Conservation (phyloP, 2,797 vertebrate species). For the Chaetodon trifasciatus region DNA sequence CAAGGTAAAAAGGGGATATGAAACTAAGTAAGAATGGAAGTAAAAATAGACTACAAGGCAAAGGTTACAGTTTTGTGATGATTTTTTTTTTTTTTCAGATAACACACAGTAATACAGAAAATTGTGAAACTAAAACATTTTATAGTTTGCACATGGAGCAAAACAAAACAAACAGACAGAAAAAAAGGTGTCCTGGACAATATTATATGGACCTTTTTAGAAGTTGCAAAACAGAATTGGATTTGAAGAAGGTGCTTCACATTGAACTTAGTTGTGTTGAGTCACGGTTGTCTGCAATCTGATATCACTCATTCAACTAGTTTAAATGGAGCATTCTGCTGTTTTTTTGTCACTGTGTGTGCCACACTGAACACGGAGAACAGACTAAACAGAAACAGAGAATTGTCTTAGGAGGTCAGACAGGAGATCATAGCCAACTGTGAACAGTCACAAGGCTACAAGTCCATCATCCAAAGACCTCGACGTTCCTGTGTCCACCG, state of each 20-base stretch:
- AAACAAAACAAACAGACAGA: too few species aligned
- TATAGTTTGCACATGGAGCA: too few species aligned
- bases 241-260: neutral
- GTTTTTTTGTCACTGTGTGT: neutral
- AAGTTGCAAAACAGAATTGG: neutral
- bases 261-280: neutral
- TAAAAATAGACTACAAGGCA: neutral
- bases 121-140: too few species aligned
- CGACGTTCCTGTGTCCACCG: constrained; percentile 14
- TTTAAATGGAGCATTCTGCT: neutral
- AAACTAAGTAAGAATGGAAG: neutral
- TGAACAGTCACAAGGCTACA: constrained; percentile 19
- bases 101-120: too few species aligned
- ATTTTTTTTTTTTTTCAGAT: too few species aligned
- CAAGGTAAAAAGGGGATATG: neutral
- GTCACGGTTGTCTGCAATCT: neutral
- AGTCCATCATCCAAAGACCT: constrained; percentile 13
- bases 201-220: neutral
- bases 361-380: neutral
- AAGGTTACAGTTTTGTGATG: too few species aligned
- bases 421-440: neutral
- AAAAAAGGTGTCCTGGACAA: neutral
- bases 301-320: neutral
- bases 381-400: neutral
- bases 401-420: neutral